Conservation (phyloP, 2,888 invertebrate genomes). For the Poecilobothrus nobilitatus region DNA sequence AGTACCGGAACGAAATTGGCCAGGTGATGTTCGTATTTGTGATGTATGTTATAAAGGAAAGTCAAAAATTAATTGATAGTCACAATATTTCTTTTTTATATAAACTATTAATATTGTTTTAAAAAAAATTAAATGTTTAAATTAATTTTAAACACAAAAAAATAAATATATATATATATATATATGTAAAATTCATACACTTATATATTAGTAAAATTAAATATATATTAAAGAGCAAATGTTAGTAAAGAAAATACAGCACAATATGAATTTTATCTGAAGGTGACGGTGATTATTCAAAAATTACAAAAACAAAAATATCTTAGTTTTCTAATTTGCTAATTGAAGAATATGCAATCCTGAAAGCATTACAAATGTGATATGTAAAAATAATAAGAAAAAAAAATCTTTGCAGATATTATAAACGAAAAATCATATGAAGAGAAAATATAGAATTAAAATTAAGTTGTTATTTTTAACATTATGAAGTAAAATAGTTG, state of each 20-base stretch:
- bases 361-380: background rate
- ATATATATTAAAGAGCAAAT: background rate
- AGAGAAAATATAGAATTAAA: background rate
- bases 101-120: too few relatives aligned
- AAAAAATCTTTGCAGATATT: background rate
- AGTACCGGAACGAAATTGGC: constrained; percentile 68
- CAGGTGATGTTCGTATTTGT: constrained; percentile 66
- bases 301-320: background rate
- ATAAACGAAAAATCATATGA: background rate
- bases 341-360: too few relatives aligned
- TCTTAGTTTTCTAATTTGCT: too few relatives aligned
- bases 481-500: too few relatives aligned
- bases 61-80: background rate
- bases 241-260: background rate
- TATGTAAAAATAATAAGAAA: background rate
- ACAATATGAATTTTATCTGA: background rate
- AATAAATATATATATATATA: too few relatives aligned
- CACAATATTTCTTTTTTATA: background rate
- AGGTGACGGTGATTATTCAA: background rate
- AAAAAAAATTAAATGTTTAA: too few relatives aligned
- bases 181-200: too few relatives aligned
- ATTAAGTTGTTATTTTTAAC: too few relatives aligned
- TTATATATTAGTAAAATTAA: too few relatives aligned
- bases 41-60: constrained; percentile 48
- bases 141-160: too few relatives aligned